Evolutionary conservation across 2,113 vertebrate genomes (phyloP), one percentile per base, ranked within the genome.

Genomic region (Notarius lentiginosus): DNA sequence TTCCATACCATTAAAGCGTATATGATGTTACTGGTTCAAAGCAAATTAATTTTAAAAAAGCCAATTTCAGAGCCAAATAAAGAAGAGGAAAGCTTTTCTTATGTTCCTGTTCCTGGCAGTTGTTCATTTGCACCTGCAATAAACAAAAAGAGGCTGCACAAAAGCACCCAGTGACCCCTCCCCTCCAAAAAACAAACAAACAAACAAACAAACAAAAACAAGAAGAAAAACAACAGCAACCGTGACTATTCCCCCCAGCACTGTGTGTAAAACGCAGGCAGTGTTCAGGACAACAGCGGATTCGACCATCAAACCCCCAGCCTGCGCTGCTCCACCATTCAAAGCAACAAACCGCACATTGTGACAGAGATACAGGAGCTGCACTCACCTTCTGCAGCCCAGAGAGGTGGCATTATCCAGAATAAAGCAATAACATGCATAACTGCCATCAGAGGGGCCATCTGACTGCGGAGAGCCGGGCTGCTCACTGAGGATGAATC

Each of bases 311-410:
- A 6, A 8, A 55, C 60, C 0, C 41, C 58, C 68, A 65, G 82
- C 66, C 47, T 63, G 68, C 56, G 47, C 79, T 81, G 58, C 63
- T 73, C 79, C 75, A 88, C 76, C 84, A 34, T 83, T 83, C 79
- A 76, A 27, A 76, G 55, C 53, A n/a, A 58, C 53, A n/a, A 58
- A 10, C 18, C 84, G 34, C 84, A 55, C 86, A 65, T n/a, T 84
- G 58, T 79, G 27, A 47, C 79, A 75, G 41, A 82, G 68, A 83
- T 70, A 87, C 66, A 61, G n/a, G 76, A 7, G 22, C 68, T 22
- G 72, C 8, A 76, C 93, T 93, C 93, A 95, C 95, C 95, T 95
- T 95, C 94, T 2, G 92, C 92, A 79, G 94, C 94, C 90, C 92
- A 92, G 5, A 93, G 90, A 56, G 91, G 27, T 14, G 93, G 93